Base-by-base conservation (phyloP, 2,888 invertebrate species). In the Acleris holmiana region DNA sequence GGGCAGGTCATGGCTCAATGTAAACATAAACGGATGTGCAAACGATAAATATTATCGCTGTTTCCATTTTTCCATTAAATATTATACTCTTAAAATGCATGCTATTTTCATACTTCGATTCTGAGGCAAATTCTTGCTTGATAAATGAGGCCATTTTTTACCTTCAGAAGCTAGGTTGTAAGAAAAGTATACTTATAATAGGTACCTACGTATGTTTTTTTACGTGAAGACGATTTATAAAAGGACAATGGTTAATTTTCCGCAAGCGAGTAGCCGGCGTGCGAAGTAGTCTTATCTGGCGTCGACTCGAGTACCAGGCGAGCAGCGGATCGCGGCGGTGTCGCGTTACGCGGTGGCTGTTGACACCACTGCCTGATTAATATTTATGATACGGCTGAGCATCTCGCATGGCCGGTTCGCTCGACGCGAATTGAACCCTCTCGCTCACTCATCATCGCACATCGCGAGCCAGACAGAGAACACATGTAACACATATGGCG, bases 281-380 rank as follows among this genome's bases (percentile, higher is more conserved):
- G 67, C 74, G 78, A 75, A 79, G 77, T 71, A 78, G 78, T 77
- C 70, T 73, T 66, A 85, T 85, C 83, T 86, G 79, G 81, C 73
- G 74, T 69, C 73, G 79, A 75, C 76, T 77, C 75, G 78, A 86
- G 90, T 88, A 91, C 86, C 86, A 90, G 88, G 88, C 86, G 78
- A 81, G 79, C 87, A 90, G 86, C 82, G 86, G 85, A 86, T 89
- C 86, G 89, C 79, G 76, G 85, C 85, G 87, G 89, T 91, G 86
- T 91, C 91, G 87, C 88, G 91, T 91, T 91, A 91, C 92, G 91
- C 90, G 87, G 91, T 91, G 92, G 92, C 92, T 91, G 92, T 92
- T 91, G 92, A 92, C 92, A 91, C 92, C 92, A 91, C 88, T 84
- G 92, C 90, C 91, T 92, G 92, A 92, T 92, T 92, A 92, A 92